Percentiles rank a stretch among this genome's conserved stretches.
Evolutionary conservation across 2,888 invertebrate species (phyloP).

Genomic region (Trachelus stipa): DNA sequence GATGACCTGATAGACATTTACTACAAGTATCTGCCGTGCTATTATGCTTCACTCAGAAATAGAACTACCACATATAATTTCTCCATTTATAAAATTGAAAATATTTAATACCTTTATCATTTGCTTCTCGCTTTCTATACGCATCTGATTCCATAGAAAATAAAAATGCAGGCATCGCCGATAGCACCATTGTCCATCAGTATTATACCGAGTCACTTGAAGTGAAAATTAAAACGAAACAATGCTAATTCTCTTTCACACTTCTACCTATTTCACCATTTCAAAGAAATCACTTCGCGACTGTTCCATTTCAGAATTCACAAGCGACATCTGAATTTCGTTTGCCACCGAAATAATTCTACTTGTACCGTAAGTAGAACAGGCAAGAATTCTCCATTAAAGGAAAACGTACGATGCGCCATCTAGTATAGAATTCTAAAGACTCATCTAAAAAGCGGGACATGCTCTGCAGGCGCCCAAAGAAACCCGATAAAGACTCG

Average conservation of each 20-base stretch:
- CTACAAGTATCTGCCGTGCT: too few species aligned
- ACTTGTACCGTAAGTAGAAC: background rate
- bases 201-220: background rate
- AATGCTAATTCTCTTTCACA: background rate
- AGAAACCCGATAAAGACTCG: background rate
- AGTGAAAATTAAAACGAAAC: background rate
- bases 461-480: background rate
- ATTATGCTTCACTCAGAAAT: background rate
- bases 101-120: background rate
- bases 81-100: background rate
- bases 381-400: background rate
- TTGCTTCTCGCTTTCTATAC: background rate
- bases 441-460: background rate
- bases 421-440: background rate
- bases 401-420: background rate
- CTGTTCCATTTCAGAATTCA: background rate
- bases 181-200: background rate
- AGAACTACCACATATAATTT: background rate
- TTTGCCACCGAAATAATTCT: background rate
- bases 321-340: background rate
- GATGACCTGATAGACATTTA: too few species aligned
- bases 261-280: background rate
- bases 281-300: background rate
- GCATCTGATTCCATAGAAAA: background rate
- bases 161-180: background rate